Conservation (phyloP, 2,888 invertebrate genomes). For the Parnassius smintheus region DNA sequence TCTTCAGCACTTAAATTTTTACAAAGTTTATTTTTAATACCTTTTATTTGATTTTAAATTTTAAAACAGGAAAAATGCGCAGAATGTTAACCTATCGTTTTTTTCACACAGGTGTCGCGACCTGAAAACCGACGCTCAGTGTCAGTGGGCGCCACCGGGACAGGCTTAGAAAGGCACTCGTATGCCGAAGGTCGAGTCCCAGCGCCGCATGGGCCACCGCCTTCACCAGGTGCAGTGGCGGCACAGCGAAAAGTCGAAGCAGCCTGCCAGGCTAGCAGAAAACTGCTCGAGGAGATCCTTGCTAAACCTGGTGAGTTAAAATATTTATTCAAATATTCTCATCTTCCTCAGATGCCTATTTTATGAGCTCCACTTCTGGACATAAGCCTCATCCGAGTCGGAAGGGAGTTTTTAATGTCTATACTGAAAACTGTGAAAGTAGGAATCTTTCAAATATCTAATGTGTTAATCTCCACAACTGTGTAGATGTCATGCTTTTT, state of each 20-base stretch:
- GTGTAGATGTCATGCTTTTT: neutral
- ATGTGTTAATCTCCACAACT: neutral
- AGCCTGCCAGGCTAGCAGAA: conserved; percentile 81
- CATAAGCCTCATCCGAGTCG: too few species aligned
- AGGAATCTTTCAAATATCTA: neutral
- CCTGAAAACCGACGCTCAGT: conserved; percentile 61
- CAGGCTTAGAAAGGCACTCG: conserved; percentile 54
- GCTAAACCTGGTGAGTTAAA: conserved; percentile 74
- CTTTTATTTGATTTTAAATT: too few species aligned
- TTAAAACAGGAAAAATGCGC: too few species aligned
- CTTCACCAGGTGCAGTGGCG: conserved; percentile 65
- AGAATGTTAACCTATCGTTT: conserved; percentile 9
- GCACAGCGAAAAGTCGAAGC: conserved; percentile 60
- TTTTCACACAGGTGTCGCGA: conserved; percentile 58
- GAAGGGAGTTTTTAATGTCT: too few species aligned
- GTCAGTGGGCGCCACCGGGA: conserved; percentile 54
- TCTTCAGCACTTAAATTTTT: too few species aligned
- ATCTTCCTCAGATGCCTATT: too few species aligned
- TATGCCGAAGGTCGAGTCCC: conserved; percentile 67
- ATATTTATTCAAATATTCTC: too few species aligned
- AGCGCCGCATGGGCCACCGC: conserved; percentile 66
- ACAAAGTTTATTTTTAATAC: too few species aligned
- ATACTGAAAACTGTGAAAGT: neutral
- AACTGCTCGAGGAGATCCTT: conserved; percentile 85
- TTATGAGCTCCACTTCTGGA: too few species aligned